phyloP scores from a whole-genome alignment of 1,140 invertebrate genomes.

The Harlomillsia oculata region DNA sequence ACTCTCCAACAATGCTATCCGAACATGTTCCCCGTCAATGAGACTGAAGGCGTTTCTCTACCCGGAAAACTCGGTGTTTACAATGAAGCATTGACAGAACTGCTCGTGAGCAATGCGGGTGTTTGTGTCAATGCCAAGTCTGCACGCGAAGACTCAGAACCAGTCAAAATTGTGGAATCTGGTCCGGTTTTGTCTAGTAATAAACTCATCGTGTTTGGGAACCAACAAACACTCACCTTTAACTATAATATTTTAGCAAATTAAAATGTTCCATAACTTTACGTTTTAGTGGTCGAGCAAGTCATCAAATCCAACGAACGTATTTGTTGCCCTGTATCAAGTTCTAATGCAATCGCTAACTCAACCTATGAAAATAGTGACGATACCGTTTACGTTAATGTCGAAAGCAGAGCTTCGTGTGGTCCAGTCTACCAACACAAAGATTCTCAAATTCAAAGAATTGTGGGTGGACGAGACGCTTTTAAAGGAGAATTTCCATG shows the following conservation, averaged over 20 bases:
- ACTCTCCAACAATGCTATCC: slow-evolving; percentile 49
- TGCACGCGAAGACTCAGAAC: too few species aligned
- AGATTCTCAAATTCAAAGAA: slow-evolving; percentile 2
- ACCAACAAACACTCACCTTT: too few species aligned
- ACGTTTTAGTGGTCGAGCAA: not conserved
- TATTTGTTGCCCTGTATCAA: not conserved
- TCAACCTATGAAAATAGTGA: not conserved
- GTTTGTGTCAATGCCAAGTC: too few species aligned
- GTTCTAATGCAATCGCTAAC: not conserved
- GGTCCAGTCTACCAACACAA: not conserved
- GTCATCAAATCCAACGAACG: not conserved
- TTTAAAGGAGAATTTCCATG: slow-evolving; percentile 3
- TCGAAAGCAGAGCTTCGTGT: not conserved
- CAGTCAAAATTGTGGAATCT: too few species aligned
- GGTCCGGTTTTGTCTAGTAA: too few species aligned
- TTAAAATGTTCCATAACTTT: too few species aligned
- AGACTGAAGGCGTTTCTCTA: not conserved
- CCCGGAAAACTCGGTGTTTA: not conserved
- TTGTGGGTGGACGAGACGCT: slow-evolving; percentile 5
- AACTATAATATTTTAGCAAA: too few species aligned
- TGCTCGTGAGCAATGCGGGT: slow-evolving; percentile 11
- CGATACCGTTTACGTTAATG: not conserved
- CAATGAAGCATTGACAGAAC: slow-evolving; percentile 18
- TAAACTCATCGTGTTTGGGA: too few species aligned
- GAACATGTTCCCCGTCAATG: slow-evolving; percentile 12